Conservation (phyloP, 2,113 vertebrate species). For the Paralichthys olivaceus region DNA sequence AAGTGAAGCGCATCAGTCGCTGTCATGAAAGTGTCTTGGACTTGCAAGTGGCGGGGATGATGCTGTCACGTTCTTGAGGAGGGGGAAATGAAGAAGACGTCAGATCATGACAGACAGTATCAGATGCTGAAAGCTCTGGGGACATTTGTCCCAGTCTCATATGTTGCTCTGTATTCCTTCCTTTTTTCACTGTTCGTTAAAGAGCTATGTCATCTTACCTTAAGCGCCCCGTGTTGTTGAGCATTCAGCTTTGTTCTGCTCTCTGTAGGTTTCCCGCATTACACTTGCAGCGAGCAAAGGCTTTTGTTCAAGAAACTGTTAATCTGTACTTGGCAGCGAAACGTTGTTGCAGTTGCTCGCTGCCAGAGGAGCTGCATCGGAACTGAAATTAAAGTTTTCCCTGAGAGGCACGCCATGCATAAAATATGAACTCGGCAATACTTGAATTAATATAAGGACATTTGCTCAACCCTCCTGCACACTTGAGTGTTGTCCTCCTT, state of each 20-base stretch:
- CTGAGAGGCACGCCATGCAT: neutral
- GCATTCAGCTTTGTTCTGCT: conserved; percentile 6
- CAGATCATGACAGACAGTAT: conserved; percentile 16
- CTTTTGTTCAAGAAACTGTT: conserved; percentile 13
- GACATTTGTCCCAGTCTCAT: conserved; percentile 31
- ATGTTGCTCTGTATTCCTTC: neutral
- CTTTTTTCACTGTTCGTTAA: conserved; percentile 9
- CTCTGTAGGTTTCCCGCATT: conserved; percentile 3
- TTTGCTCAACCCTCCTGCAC: neutral
- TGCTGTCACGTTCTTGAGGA: neutral
- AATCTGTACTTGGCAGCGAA: conserved; percentile 19
- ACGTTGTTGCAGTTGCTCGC: conserved; percentile 2
- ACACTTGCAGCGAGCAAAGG: neutral
- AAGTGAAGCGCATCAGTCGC: conserved; percentile 6
- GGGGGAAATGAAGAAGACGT: conserved; percentile 5
- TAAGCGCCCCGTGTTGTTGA: neutral
- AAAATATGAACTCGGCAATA: conserved; percentile 15
- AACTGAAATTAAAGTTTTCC: conserved; percentile 21
- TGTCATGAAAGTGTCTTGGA: conserved; percentile 20
- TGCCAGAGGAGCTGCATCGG: conserved; percentile 21
- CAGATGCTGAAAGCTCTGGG: conserved; percentile 8
- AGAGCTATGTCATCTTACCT: neutral
- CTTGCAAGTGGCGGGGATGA: conserved; percentile 10
- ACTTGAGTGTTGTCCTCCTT: conserved; percentile 1
- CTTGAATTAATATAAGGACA: conserved; percentile 10